These are phyloP conservation scores for Caenorhabditis panamensis DNA, from an alignment of 2,888 invertebrate species.

Conservation along the genomic window DNA sequence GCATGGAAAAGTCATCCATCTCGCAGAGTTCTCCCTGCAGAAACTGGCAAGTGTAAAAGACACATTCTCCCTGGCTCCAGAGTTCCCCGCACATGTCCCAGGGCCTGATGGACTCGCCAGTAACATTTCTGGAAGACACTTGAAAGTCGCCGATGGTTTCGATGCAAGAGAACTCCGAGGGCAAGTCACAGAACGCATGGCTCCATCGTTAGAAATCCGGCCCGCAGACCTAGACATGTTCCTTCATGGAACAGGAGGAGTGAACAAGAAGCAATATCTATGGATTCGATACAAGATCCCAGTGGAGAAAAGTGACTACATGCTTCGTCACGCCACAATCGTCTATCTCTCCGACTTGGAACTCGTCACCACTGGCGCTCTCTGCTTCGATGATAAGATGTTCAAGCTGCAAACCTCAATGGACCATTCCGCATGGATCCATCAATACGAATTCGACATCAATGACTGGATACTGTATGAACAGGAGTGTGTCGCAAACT, in stretches of 20 bases:
- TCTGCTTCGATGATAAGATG: conserved; percentile 68
- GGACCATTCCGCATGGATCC: conserved; percentile 75
- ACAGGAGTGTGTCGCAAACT: conserved; percentile 73
- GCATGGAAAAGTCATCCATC: conserved; percentile 71
- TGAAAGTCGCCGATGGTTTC: conserved; percentile 61
- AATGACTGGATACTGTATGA: conserved; percentile 77
- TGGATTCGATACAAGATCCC: conserved; percentile 74
- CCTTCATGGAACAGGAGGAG: conserved; percentile 68
- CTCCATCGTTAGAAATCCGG: conserved; percentile 69
- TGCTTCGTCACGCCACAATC: conserved; percentile 72
- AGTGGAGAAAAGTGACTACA: conserved; percentile 70
- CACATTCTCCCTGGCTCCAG: conserved; percentile 67
- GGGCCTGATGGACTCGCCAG: conserved; percentile 67
- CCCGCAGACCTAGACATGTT: conserved; percentile 70
- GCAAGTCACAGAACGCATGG: conserved; percentile 69
- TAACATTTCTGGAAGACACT: conserved; percentile 65
- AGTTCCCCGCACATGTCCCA: conserved; percentile 68
- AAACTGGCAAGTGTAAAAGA: conserved; percentile 67
- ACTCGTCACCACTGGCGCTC: conserved; percentile 66
- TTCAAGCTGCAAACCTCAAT: conserved; percentile 72
- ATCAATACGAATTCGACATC: conserved; percentile 74
- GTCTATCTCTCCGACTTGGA: conserved; percentile 73
- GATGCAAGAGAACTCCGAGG: conserved; percentile 69
- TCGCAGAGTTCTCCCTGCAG: conserved; percentile 75
- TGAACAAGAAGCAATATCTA: conserved; percentile 70